A percentile compares a stretch with the other conserved stretches of the same genome.
Conservation (phyloP, 1,140 invertebrate species). For the Drosophila sp. region DNA sequence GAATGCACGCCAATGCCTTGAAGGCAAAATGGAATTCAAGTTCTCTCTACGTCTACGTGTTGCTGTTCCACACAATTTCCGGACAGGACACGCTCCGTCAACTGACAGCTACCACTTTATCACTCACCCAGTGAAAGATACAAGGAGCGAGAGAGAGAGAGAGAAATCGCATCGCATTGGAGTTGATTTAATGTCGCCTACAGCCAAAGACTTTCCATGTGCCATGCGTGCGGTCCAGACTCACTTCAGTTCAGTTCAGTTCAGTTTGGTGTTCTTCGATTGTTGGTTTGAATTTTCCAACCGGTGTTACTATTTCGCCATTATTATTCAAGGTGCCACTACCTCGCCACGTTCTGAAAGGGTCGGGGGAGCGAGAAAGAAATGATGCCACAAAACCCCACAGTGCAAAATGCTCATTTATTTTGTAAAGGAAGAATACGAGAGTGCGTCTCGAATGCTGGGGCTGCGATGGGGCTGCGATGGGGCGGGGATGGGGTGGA, state of each 20-base stretch:
- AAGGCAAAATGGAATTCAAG: constrained; percentile 64
- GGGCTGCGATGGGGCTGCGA: neutral
- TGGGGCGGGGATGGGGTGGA: neutral
- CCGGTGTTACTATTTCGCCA: constrained; percentile 70
- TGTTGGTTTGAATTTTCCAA: constrained; percentile 61
- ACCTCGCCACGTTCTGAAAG: constrained; percentile 8
- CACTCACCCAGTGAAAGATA: constrained; percentile 31
- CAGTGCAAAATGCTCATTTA: constrained; percentile 77
- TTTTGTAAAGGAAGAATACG: constrained; percentile 38
- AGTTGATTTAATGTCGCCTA: constrained; percentile 69
- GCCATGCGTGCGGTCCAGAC: neutral
- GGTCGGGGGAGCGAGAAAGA: constrained; percentile 52
- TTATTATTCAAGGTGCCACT: constrained; percentile 62
- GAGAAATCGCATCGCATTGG: constrained; percentile 63
- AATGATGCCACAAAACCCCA: constrained; percentile 66
- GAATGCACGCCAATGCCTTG: constrained; percentile 49
- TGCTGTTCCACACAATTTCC: constrained; percentile 76
- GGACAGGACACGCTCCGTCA: constrained; percentile 43
- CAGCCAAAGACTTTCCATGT: constrained; percentile 8
- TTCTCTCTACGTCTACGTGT: constrained; percentile 49
- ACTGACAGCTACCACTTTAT: constrained; percentile 61
- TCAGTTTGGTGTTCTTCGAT: constrained; percentile 38
- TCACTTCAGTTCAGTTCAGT: too few species aligned
- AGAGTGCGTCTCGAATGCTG: constrained; percentile 17
- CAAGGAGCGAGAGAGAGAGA: neutral